phyloP scores from a whole-genome alignment of 92 coral and sea anemone genomes.

The Ricordea florida region DNA sequence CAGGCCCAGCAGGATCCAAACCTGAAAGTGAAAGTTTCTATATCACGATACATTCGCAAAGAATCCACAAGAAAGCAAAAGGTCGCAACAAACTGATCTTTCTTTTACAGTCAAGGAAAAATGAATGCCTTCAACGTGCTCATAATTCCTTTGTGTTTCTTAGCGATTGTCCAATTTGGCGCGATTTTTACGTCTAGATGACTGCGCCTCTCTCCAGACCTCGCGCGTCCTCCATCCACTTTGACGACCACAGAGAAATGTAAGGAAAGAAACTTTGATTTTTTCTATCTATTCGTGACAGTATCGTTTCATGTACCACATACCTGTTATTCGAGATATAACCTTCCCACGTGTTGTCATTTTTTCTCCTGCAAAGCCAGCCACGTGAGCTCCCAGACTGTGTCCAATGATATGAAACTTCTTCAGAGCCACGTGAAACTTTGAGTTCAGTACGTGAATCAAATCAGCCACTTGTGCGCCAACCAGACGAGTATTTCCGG shows the following conservation, averaged over 20 bases:
- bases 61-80: background rate
- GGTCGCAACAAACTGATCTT: no score
- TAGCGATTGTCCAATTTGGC: no score
- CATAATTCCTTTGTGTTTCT: no score
- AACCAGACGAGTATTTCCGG: slow-evolving; percentile 82
- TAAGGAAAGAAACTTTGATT: background rate
- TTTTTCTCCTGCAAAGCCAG: slow-evolving; percentile 78
- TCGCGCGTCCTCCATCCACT: no score
- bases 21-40: slow-evolving; percentile 35
- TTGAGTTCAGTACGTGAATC: slow-evolving; percentile 38
- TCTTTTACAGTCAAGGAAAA: no score
- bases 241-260: no score
- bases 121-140: no score
- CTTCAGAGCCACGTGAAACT: slow-evolving; percentile 36
- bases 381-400: slow-evolving; percentile 86
- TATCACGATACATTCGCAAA: background rate
- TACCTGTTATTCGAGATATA: slow-evolving; percentile 81
- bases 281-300: no score
- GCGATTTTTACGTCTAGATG: no score
- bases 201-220: no score
- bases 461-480: slow-evolving; percentile 69
- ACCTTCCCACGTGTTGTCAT: slow-evolving; percentile 11
- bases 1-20: slow-evolving; percentile 93
- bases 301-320: no score
- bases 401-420: slow-evolving; percentile 78